Base-by-base conservation (phyloP, 2,113 vertebrate genomes). In the Sylvilagus bachmani region DNA sequence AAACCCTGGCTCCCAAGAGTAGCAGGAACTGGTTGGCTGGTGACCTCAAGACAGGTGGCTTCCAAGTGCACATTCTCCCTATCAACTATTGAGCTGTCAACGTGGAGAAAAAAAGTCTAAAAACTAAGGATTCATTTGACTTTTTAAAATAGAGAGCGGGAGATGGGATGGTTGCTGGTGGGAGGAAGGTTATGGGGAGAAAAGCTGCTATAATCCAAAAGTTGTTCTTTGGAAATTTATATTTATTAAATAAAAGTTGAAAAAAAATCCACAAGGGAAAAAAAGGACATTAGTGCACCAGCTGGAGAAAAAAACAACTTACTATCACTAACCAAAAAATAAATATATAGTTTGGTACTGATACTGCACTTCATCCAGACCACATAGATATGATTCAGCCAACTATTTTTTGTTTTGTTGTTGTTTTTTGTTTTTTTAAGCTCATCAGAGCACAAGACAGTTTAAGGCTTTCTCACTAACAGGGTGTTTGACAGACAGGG, bases 391-490 rank as follows among this genome's bases (percentile, higher is more conserved):
- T 22, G 10, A 55, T 7, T 70, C 85, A 29, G 62, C 22, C 33
- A 86, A 79, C 10, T 29, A 53, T 27, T 31, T 51, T 61, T 81
- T 4, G 29, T 14, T 75, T 80, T 61, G 9, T 10, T 38, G 38
- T 38, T 38, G 38, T 38, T 38, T 17, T 58, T 58, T 16, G 19
- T 17, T 58, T 58, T 58, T 58, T 58, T 17, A 58, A 58, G 55
- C 55, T 58, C 29, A 44, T 79, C 84, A 31, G 36, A 81, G 10
- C 21, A 55, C 49, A 17, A 79, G 27, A 55, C 19, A 49, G 33
- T 64, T 92, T 89, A 80, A 31, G 70, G 86, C 86, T 80, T 93
- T 86, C 10, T 92, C n/a, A 31, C 31, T 86, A 86, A 82, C 10
- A 73, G 0, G 49, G 33, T 9, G n/a, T 79, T 77, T 92, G 69